Base-by-base conservation (phyloP, 2,113 vertebrate species). In the Phasianus colchicus region DNA sequence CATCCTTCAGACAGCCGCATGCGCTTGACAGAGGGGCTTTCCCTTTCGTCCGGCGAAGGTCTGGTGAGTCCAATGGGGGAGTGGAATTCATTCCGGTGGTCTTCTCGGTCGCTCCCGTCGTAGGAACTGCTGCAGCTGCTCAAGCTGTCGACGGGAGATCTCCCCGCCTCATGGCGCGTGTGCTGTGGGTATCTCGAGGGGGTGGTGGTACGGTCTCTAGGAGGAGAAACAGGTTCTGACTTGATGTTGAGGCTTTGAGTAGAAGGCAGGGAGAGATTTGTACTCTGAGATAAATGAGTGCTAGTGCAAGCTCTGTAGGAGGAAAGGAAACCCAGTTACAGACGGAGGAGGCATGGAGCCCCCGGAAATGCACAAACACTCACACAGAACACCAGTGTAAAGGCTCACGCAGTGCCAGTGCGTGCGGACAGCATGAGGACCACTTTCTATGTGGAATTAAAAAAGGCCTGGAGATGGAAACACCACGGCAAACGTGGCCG, bases 171-270 rank as follows among this genome's bases (percentile, higher is more conserved):
- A 98, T 99, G 99, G 97, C 99, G 99, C 90, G 98, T 98, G 97
- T 98, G 99, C 95, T 97, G 98, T 95, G 98, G 98, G 95, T 99
- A 99, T 98, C 98, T 98, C 97, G 98, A 99, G 29, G 99, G 98
- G 91, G 99, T 99, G 98, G 98, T 98, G 98, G 99, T 99, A 98
- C 99, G 99, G 98, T 99, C 99, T 99, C 99, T 99, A 99, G 99
- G 99, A 99, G 99, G 99, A 99, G 99, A 99, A 99, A 99, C 99
- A 99, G 99, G 99, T 99, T 99, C 99, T 98, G 99, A 99, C 99
- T 99, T 99, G 99, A 99, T 99, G 99, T 98, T 99, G 98, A 99
- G 99, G 99, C 99, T 99, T 99, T 99, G 99, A 99, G 99, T 98
- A 99, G 99, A 99, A 98, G 99, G 99, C 99, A 99, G 99, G 98